Conservation (phyloP, 2,113 vertebrate genomes). For the Anarrhichthys ocellatus region DNA sequence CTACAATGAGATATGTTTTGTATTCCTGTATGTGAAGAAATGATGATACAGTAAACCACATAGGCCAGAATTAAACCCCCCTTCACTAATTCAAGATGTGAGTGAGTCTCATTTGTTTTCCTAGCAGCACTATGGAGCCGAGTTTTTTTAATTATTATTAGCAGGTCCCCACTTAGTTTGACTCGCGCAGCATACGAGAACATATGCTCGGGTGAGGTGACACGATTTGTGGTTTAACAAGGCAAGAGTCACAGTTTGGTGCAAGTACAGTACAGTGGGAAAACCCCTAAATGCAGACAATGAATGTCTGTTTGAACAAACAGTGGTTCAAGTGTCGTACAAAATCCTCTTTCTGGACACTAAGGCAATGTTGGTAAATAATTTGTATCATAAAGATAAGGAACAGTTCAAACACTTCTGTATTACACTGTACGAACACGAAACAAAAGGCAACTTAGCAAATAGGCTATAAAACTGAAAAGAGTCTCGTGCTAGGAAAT, state of each 20-base stretch:
- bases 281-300: not conserved
- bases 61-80: not conserved
- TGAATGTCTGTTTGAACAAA: not conserved
- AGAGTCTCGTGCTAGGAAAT: too few relatives aligned
- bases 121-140: not conserved
- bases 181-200: not conserved
- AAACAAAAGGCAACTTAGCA: too few relatives aligned
- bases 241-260: not conserved
- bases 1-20: not conserved
- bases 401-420: too few relatives aligned
- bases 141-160: not conserved
- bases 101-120: not conserved
- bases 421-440: too few relatives aligned
- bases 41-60: too few relatives aligned
- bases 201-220: not conserved
- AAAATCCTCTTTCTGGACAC: too few relatives aligned
- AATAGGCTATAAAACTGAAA: too few relatives aligned
- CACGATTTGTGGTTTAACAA: not conserved
- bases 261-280: not conserved
- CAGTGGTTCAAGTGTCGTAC: not conserved
- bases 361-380: too few relatives aligned
- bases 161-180: not conserved
- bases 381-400: too few relatives aligned
- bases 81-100: not conserved
- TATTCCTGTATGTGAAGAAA: not conserved